Base-by-base conservation (phyloP, 2,888 invertebrate species). In the Meteorus colon region DNA sequence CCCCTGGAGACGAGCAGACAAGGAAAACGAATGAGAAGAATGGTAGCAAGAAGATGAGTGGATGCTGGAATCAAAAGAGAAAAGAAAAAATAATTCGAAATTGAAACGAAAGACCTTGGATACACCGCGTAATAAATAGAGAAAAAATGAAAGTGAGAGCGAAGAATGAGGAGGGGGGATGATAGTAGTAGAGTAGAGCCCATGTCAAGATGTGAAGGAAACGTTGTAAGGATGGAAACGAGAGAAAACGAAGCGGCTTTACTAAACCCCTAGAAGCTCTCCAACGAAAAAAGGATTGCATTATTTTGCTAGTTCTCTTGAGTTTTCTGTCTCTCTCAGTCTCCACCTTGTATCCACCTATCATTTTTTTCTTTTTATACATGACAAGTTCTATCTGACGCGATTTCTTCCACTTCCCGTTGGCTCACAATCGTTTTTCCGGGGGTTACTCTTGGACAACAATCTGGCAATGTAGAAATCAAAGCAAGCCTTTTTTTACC, bases 1-100 rank as follows among this genome's bases (percentile, higher is more conserved):
- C 41, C 77, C 73, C 78, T 71, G 66, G 80, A 77, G 79, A 71
- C 74, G 67, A 82, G 79, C 37, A 76, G 77, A 77, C 77, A 80
- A 78, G 77, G 78, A 34, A 74, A 78, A 75, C 73, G 67, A 71
- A 73, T 70, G 24, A 14, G 19, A 19, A 60, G 59, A 41, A 74
- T 55, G 67, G 60, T 51, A 59, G 60, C 29, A 59, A 19, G 24
- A 66, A 31, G 62, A 24, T 37, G 31, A 65, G 74, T 48, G 19
- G 74, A 65, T 27, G 8, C 24, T 16, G 19, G 62, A 63, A 69
- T 48, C 62, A 45, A 63, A 34, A 75, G 48, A 55, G 19, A 37
- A 65, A 29, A 66, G 59, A 67, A 67, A 6, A 59, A 34, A 34
- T 34, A 8, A 66, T 59, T 60, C 51, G 72, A 76, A 76, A 76